These are phyloP conservation scores for Kradibia gibbosae DNA, from an alignment of 1,140 invertebrate genomes.

Conservation along the genomic window DNA sequence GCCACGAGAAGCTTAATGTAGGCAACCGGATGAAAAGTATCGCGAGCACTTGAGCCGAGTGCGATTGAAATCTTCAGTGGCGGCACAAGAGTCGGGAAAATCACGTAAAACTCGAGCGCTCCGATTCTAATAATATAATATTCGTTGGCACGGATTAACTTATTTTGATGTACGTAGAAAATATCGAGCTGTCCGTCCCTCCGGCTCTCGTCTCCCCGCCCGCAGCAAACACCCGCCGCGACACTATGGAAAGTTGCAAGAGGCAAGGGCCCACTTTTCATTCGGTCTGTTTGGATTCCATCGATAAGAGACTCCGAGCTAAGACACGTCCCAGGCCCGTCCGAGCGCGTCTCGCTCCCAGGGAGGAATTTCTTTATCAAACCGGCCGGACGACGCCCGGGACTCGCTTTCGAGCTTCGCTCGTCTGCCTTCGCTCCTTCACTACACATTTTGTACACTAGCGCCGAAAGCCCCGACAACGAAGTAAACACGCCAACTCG, in stretches of 20 bases:
- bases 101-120: neutral
- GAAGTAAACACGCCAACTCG: slow-evolving; percentile 59
- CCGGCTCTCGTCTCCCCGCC: too few relatives aligned
- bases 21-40: neutral
- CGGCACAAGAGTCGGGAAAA: neutral
- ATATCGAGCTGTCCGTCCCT: neutral
- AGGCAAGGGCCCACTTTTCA: neutral
- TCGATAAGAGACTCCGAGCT: neutral
- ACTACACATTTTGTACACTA: slow-evolving; percentile 35
- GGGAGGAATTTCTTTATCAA: slow-evolving; percentile 55
- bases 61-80: neutral
- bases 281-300: slow-evolving; percentile 6
- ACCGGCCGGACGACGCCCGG: slow-evolving; percentile 36
- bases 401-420: slow-evolving; percentile 10
- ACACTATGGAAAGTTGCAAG: neutral
- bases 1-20: neutral
- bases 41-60: neutral
- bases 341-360: too few relatives aligned
- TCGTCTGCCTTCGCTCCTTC: slow-evolving; percentile 43
- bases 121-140: slow-evolving; percentile 19
- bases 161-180: neutral
- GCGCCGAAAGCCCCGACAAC: slow-evolving; percentile 43
- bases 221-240: neutral
- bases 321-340: neutral
- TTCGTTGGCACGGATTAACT: neutral